Conservation (phyloP, 2,797 vertebrate genomes). For the Microctenopoma steveboyesi region DNA sequence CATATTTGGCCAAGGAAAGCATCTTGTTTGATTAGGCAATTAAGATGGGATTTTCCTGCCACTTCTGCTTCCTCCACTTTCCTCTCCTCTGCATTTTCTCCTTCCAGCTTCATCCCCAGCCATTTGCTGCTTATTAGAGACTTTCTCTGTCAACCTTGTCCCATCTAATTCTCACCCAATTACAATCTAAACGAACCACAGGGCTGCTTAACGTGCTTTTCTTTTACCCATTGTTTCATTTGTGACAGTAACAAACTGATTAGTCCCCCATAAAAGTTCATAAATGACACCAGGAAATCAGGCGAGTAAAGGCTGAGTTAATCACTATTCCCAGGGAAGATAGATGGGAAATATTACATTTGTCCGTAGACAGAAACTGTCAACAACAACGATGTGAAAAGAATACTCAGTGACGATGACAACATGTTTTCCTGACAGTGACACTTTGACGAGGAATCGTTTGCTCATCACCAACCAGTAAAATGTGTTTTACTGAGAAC, state of each 20-base stretch:
- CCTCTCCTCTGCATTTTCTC: conserved; percentile 7
- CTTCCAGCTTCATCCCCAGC: conserved; percentile 52
- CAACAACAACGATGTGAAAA: conserved; percentile 36
- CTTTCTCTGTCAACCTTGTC: conserved; percentile 73
- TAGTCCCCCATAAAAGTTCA: conserved; percentile 66
- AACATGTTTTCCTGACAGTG: conserved; percentile 18
- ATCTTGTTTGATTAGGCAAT: not conserved
- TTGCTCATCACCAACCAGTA: conserved; percentile 20
- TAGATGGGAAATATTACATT: conserved; percentile 68
- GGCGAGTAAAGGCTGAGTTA: conserved; percentile 64
- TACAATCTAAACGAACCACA: conserved; percentile 80
- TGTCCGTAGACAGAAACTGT: conserved; percentile 42
- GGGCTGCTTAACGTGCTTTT: conserved; percentile 72
- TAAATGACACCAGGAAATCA: conserved; percentile 62
- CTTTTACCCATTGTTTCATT: conserved; percentile 79
- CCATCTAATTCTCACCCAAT: conserved; percentile 79
- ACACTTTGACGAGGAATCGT: conserved; percentile 39
- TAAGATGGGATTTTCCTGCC: conserved; percentile 10
- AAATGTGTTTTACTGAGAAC: conserved; percentile 58
- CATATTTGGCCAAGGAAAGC: conserved; percentile 7
- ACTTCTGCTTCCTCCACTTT: conserved; percentile 2
- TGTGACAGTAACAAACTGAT: conserved; percentile 78
- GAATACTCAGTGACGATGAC: conserved; percentile 8
- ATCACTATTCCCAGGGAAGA: conserved; percentile 61
- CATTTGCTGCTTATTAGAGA: conserved; percentile 71